Base-by-base conservation (phyloP, 1,140 invertebrate species). In the Drosophila rufa region DNA sequence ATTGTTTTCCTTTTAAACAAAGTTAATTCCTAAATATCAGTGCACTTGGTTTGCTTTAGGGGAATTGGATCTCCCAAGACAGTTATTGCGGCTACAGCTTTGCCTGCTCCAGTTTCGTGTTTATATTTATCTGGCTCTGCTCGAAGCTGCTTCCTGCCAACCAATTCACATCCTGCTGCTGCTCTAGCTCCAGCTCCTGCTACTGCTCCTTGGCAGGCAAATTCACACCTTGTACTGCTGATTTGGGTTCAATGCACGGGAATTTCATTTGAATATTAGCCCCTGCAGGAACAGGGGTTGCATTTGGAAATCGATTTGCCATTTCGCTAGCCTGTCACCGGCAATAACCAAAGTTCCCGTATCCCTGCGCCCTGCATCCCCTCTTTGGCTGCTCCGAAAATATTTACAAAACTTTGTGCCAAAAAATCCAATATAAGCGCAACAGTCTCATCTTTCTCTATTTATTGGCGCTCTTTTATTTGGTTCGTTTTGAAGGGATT, bases 181-280 rank as follows among this genome's bases (percentile, higher is more conserved):
- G 51, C 30, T 22, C 12, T 33, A 57, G 27, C 27, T 30, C n/a
- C 57, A 11, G 58, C 40, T 15, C 15, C 30, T 19, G 12, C 33
- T 56, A 3, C 43, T 17, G 46, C 45, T 75, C 50, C 40, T 64
- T 46, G 62, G 61, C 82, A 53, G 69, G 75, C 75, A 79, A 76
- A 77, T 87, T 90, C 80, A 81, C 84, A 89, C 85, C 84, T 89
- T 79, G 62, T 71, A 46, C 27, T 45, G 40, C 50, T 40, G n/a
- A 45, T 19, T 33, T 17, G 68, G 48, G 84, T 89, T 89, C 84
- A 89, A 84, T 73, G 83, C 47, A 60, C 83, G 19, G 46, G 53
- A 83, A 83, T 80, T 77, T 70, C 71, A 80, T 87, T 87, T 73
- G 67, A 75, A 85, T 85, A 85, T 85, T 79, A 79, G 82, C 58